Evolutionary conservation across 2,797 vertebrate genomes (phyloP).

Genomic region (Ctenopoma multispine): DNA sequence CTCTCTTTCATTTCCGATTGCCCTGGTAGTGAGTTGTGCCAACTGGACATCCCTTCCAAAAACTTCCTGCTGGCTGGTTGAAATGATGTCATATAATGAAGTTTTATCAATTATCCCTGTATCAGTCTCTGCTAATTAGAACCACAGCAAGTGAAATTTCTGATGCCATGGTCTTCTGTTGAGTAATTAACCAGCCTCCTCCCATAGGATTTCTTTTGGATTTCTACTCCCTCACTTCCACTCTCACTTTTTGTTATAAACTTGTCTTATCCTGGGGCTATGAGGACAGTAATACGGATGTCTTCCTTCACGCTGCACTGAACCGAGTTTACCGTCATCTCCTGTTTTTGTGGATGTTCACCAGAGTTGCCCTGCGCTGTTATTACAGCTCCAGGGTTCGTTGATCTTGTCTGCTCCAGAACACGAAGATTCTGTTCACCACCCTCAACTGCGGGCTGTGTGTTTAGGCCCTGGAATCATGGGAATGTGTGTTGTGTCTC

Average conservation of each 20-base stretch:
- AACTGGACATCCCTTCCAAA: conserved; percentile 25
- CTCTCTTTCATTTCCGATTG: conserved; percentile 59
- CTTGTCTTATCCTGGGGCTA: conserved; percentile 32
- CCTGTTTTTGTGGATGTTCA: conserved; percentile 53
- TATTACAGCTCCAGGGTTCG: conserved; percentile 60
- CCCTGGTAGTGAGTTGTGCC: conserved; percentile 5
- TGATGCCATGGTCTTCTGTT: conserved; percentile 31
- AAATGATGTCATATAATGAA: conserved; percentile 38
- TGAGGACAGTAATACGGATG: conserved; percentile 45
- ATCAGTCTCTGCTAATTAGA: conserved; percentile 39
- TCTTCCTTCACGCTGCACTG: conserved; percentile 45
- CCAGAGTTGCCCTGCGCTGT: conserved; percentile 35
- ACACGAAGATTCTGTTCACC: conserved; percentile 18
- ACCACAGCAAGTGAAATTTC: conserved; percentile 13
- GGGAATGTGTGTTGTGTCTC: conserved; percentile 59
- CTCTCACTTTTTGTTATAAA: not conserved
- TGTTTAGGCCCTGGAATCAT: conserved; percentile 50
- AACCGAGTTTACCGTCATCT: conserved; percentile 54
- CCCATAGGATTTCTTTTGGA: conserved; percentile 27
- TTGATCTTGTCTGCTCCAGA: conserved; percentile 43
- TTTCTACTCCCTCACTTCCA: conserved; percentile 1
- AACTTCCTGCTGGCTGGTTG: conserved; percentile 41
- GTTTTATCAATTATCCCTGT: conserved; percentile 47
- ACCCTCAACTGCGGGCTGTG: not conserved
- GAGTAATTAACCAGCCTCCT: conserved; percentile 26